Conservation (phyloP, 2,888 invertebrate species). For the Enchytraeus crypticus region DNA sequence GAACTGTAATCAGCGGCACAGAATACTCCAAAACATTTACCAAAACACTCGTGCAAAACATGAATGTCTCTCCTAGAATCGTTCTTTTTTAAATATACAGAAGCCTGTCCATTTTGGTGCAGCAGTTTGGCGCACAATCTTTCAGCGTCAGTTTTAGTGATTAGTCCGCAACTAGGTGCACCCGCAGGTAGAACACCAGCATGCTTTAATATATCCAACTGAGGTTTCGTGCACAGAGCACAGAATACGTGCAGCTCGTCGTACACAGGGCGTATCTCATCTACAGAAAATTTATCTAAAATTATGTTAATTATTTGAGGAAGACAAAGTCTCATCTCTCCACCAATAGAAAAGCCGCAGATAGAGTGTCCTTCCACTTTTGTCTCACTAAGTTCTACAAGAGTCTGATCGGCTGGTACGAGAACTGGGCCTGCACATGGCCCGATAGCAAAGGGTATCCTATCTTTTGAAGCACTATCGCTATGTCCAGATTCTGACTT, state of each 20-base stretch:
- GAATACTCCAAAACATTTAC: slow-evolving; percentile 80
- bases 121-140: slow-evolving; percentile 82
- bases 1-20: slow-evolving; percentile 70
- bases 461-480: no score
- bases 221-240: slow-evolving; percentile 83
- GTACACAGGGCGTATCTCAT: slow-evolving; percentile 76
- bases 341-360: slow-evolving; percentile 90
- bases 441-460: no score
- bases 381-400: not conserved
- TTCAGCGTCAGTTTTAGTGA: slow-evolving; percentile 95
- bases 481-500: no score
- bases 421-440: no score
- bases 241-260: slow-evolving; percentile 91
- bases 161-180: slow-evolving; percentile 87
- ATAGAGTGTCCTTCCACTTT: slow-evolving; percentile 64
- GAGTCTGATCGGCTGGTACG: not conserved
- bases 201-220: slow-evolving; percentile 69
- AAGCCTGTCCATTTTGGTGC: slow-evolving; percentile 51
- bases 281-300: slow-evolving; percentile 69
- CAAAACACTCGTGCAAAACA: slow-evolving; percentile 95
- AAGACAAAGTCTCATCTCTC: slow-evolving; percentile 86
- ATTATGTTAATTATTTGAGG: slow-evolving; percentile 76
- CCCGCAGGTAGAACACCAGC: slow-evolving; percentile 57
- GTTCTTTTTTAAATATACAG: not conserved
- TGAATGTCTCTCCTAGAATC: slow-evolving; percentile 19